phyloP scores from a whole-genome alignment of 2,797 vertebrate genomes.

The Microctenopoma steveboyesi region DNA sequence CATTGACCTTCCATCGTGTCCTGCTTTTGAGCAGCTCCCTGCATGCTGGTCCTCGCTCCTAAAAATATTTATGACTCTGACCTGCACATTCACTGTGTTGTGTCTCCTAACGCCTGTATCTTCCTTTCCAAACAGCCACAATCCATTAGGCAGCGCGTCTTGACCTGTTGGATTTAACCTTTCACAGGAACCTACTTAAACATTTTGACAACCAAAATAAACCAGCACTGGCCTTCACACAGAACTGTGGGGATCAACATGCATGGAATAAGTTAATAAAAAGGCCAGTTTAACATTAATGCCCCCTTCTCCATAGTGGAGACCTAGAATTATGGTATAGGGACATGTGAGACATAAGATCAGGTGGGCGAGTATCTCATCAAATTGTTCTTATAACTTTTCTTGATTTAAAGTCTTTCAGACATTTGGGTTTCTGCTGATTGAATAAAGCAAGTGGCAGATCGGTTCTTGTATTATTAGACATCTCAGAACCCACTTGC shows the following conservation, averaged over 20 bases:
- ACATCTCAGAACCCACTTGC: background rate
- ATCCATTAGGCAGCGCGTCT: slow-evolving; percentile 50
- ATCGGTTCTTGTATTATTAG: slow-evolving; percentile 4
- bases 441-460: background rate
- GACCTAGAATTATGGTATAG: too few species aligned
- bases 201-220: slow-evolving; percentile 53
- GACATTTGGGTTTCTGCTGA: background rate
- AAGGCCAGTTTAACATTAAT: slow-evolving; percentile 36
- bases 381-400: background rate
- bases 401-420: background rate
- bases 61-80: slow-evolving; percentile 55
- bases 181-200: slow-evolving; percentile 58
- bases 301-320: background rate
- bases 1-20: slow-evolving; percentile 22
- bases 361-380: background rate
- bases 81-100: slow-evolving; percentile 42
- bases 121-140: slow-evolving; percentile 26
- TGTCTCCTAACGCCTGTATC: slow-evolving; percentile 30
- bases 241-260: slow-evolving; percentile 7
- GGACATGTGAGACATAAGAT: background rate
- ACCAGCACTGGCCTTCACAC: slow-evolving; percentile 22
- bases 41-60: slow-evolving; percentile 6
- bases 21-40: slow-evolving; percentile 25
- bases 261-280: slow-evolving; percentile 47
- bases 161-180: slow-evolving; percentile 58